Percentiles rank a stretch among this genome's conserved stretches.
These are phyloP conservation scores for human (Homo sapiens) DNA, from an alignment of 2,113 vertebrate species.

Conservation along the genomic window DNA sequence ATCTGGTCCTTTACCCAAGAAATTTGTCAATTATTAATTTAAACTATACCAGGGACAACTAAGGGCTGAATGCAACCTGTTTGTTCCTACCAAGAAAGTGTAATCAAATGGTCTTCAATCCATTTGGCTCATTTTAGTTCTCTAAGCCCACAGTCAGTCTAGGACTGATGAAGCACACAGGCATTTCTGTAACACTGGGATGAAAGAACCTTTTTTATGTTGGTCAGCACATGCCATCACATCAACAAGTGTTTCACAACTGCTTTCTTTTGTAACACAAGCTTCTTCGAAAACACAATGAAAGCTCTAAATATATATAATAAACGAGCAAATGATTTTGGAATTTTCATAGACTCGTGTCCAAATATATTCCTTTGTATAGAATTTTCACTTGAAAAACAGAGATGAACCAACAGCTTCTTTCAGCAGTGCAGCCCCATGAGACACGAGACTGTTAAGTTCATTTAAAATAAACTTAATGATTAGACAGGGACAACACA, in stretches of 20 bases:
- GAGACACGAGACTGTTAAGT: neutral
- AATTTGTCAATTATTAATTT: neutral
- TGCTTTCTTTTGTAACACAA: neutral
- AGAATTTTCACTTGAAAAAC: neutral
- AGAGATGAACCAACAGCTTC: neutral
- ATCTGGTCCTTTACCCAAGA: neutral
- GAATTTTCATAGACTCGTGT: neutral
- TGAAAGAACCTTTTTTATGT: neutral
- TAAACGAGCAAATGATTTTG: neutral
- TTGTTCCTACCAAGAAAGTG: neutral
- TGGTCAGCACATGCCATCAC: neutral
- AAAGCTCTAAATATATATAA: neutral
- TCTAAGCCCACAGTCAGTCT: neutral
- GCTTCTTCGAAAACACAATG: neutral
- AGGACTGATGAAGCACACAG: neutral
- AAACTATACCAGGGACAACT: neutral
- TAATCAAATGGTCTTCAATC: neutral
- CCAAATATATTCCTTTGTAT: neutral
- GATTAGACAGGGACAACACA: neutral
- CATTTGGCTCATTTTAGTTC: neutral
- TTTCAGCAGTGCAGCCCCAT: neutral
- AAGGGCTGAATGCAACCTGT: neutral
- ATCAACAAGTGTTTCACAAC: neutral
- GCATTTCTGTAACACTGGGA: neutral
- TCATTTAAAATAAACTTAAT: neutral